A percentile compares a stretch with the other conserved stretches of the same genome.
Evolutionary conservation across 2,797 vertebrate species (phyloP).

Genomic region (Sphenopsis melanotis): DNA sequence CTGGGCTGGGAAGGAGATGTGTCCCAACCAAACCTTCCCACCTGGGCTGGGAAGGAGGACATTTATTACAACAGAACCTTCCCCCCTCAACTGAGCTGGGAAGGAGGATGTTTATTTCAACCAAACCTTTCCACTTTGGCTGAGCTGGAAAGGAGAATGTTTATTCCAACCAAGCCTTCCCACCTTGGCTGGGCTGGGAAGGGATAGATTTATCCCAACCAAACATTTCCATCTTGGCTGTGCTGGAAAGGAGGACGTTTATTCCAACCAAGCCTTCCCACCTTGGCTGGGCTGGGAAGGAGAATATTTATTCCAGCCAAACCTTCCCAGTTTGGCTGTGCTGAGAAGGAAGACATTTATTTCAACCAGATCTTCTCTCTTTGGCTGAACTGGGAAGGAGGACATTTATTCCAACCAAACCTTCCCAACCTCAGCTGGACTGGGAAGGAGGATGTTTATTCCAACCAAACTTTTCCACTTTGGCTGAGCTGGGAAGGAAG

Average conservation of each 20-base stretch:
- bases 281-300: not conserved
- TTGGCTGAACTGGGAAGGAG: accelerated
- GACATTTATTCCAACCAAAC: accelerated
- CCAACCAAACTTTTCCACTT: not conserved
- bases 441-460: accelerated
- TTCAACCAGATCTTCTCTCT: no score
- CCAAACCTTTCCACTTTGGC: accelerated
- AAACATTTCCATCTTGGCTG: not conserved
- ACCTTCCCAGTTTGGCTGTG: accelerated
- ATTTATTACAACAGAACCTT: not conserved
- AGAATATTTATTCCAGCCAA: accelerated
- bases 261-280: not conserved
- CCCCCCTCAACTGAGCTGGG: accelerated
- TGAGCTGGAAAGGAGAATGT: accelerated
- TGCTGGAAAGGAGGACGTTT: no score
- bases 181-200: no score
- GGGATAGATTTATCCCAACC: accelerated
- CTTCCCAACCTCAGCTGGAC: not conserved
- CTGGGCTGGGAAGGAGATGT: accelerated
- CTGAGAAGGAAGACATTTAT: no score
- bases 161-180: not conserved
- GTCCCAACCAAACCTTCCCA: not conserved
- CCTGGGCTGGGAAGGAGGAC: not conserved
- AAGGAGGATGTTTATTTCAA: accelerated
- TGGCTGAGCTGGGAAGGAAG: accelerated